Base-by-base conservation (phyloP, 2,888 invertebrate species). In the Brachyptera risi region DNA sequence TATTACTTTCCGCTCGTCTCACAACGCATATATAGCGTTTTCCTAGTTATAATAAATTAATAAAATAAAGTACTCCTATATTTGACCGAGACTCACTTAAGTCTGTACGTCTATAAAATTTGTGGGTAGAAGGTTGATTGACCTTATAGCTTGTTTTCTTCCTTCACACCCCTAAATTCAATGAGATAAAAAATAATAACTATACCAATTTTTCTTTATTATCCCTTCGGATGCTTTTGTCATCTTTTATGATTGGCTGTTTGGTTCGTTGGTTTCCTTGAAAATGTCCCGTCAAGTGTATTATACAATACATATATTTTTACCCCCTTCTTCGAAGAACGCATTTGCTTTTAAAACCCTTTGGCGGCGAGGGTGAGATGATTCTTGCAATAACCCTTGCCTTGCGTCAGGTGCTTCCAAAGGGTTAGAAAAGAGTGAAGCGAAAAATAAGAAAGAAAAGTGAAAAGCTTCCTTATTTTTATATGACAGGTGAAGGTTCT, bases 401-500 rank as follows among this genome's bases (percentile, higher is more conserved):
- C 15, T 17, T 2, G 51, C 35, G 27, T 54, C 54, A 54, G 54
- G 54, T 54, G 54, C 54, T 15, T n/a, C 35, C 37, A 13, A n/a
- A n/a, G n/a, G n/a, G n/a, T n/a, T n/a, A n/a, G n/a, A n/a, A n/a
- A n/a, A 37, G 35, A 37, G 35, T 54, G 19, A 23, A 17, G 7
- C 11, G 7, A 31, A n/a, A 44, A 44, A 47, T n/a, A 13, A 21
- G 23, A 17, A 47, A 37, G 37, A 37, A 35, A 35, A 35, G n/a
- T n/a, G 54, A 4, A 37, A 54, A 54, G 37, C 54, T 54, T 54
- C 54, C 54, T 54, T 54, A 54, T 54, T 54, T 54, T 54, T 54
- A 54, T 54, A 54, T 23, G 54, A 35, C 54, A 35, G n/a, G 54
- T 31, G 54, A 19, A 31, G 35, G 19, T 21, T 23, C 37, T 24